These are phyloP conservation scores for Rhineura floridana DNA, from an alignment of 2,113 vertebrate species.

Conservation along the genomic window DNA sequence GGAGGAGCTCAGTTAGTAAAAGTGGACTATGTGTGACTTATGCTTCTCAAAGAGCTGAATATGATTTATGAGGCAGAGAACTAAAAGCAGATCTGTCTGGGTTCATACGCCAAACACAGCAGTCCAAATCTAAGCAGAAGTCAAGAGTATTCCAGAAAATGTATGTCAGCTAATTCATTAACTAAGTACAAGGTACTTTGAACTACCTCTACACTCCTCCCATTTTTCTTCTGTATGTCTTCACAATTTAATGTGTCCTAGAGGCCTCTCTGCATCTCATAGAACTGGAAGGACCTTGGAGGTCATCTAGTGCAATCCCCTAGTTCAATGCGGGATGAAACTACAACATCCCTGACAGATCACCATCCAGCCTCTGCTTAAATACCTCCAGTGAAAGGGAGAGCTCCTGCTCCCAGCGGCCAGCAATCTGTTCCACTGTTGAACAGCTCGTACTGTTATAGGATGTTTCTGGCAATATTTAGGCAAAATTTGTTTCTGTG, in stretches of 20 bases:
- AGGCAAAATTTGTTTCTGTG: neutral
- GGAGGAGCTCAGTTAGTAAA: constrained; percentile 23
- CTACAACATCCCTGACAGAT: neutral
- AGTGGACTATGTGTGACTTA: neutral
- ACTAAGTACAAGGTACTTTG: neutral
- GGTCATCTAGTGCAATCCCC: neutral
- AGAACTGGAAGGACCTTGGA: neutral
- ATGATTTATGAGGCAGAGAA: neutral
- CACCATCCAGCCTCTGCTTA: neutral
- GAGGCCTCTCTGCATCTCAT: neutral
- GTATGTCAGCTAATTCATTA: neutral
- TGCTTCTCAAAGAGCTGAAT: neutral
- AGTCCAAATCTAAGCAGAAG: constrained; percentile 27
- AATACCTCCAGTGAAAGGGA: neutral
- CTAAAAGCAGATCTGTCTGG: neutral
- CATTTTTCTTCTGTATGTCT: neutral
- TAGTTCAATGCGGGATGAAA: neutral
- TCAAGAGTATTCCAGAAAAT: constrained; percentile 4
- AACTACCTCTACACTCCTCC: neutral
- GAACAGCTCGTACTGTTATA: neutral
- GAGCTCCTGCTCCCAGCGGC: neutral
- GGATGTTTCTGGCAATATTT: neutral
- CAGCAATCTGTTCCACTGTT: neutral
- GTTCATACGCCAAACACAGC: neutral
- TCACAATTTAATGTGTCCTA: neutral